Percentiles rank a stretch among this genome's conserved stretches.
Conservation (phyloP, 2,888 invertebrate genomes). For the Oscheius onirici region DNA sequence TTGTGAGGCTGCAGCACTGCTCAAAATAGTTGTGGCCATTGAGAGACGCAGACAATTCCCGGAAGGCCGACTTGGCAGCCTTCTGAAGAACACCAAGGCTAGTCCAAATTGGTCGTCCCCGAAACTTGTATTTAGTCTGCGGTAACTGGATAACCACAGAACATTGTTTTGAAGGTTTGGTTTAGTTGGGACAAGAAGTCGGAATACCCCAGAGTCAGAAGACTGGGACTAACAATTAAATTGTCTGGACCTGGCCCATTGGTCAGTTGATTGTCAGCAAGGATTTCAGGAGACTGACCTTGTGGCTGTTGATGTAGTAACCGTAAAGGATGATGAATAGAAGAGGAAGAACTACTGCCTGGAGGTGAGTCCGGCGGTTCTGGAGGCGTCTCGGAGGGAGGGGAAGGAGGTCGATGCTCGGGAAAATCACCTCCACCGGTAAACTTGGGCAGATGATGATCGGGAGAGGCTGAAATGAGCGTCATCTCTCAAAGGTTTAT, state of each 20-base stretch:
- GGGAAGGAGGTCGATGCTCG: conserved; percentile 47
- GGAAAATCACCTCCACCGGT: conserved; percentile 38
- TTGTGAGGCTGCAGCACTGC: conserved; percentile 18
- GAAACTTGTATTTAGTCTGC: neutral
- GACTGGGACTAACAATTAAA: too few relatives aligned
- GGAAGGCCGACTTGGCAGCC: conserved; percentile 32
- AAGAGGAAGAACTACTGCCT: conserved; percentile 30
- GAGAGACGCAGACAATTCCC: conserved; percentile 32
- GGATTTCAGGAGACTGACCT: conserved; percentile 14
- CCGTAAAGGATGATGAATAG: conserved; percentile 8
- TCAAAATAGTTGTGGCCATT: conserved; percentile 13
- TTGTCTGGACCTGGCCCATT: too few relatives aligned
- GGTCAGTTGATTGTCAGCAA: too few relatives aligned
- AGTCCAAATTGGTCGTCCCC: conserved; percentile 13
- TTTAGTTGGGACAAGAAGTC: too few relatives aligned
- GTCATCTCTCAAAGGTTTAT: too few relatives aligned
- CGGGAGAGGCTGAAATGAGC: conserved; percentile 26
- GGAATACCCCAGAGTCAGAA: too few relatives aligned
- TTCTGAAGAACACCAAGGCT: conserved; percentile 26
- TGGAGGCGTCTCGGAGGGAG: conserved; percentile 46
- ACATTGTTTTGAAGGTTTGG: too few relatives aligned
- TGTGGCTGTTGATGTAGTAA: conserved; percentile 21
- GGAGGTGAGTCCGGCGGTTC: conserved; percentile 53
- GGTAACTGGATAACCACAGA: conserved; percentile 21
- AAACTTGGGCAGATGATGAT: conserved; percentile 8